A percentile compares a stretch with the other conserved stretches of the same genome.
Conservation (phyloP, 2,113 vertebrate species). For the Poecile atricapillus region DNA sequence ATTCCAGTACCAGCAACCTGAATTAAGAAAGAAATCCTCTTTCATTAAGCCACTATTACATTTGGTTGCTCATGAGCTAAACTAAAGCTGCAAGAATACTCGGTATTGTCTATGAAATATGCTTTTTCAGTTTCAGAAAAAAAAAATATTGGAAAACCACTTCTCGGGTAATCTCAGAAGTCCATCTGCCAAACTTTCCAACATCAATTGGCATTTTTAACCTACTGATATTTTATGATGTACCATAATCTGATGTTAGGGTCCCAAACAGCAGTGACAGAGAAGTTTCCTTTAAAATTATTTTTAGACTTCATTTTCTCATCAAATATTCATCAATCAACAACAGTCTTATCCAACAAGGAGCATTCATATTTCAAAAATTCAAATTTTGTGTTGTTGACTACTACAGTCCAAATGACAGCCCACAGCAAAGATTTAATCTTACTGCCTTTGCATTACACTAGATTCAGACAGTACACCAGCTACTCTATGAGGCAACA, state of each 20-base stretch:
- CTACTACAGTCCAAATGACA: not conserved
- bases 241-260: not conserved
- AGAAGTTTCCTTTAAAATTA: not conserved
- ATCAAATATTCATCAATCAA: not conserved
- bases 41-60: not conserved
- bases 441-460: not conserved
- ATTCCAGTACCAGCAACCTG: constrained; percentile 98
- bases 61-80: not conserved
- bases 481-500: not conserved
- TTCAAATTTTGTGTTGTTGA: not conserved
- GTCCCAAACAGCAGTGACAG: not conserved
- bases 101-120: not conserved
- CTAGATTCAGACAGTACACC: not conserved
- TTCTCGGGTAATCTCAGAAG: not conserved
- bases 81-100: not conserved
- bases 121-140: not conserved
- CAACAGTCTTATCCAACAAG: not conserved
- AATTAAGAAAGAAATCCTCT: not conserved
- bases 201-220: not conserved
- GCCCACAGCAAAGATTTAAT: not conserved
- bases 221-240: not conserved
- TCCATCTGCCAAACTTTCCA: not conserved
- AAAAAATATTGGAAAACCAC: not conserved
- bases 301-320: not conserved
- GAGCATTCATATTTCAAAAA: not conserved